These are phyloP conservation scores for Lagorchestes hirsutus DNA, from an alignment of 2,797 vertebrate species.

Conservation along the genomic window DNA sequence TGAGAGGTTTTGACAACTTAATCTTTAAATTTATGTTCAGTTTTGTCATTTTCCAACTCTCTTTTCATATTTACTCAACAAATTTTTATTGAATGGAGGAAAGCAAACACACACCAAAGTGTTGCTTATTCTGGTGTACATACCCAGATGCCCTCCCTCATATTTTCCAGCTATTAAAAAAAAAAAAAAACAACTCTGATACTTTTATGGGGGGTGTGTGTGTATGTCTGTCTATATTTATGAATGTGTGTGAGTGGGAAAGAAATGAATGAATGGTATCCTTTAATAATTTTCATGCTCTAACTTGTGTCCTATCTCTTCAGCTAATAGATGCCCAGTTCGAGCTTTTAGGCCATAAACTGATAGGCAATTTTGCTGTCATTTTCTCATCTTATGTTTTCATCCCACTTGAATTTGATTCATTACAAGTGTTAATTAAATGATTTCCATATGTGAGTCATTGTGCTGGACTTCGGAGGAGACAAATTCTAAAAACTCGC, in stretches of 20 bases:
- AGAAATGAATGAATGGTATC: not conserved
- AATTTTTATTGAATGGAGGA: not conserved
- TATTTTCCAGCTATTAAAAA: not conserved
- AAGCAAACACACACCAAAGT: not conserved
- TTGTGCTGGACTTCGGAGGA: not conserved
- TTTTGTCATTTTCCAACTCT: not conserved
- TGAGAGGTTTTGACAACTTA: not conserved
- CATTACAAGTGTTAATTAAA: not conserved
- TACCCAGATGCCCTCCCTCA: not conserved
- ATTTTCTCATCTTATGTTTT: too few relatives aligned
- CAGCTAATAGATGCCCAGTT: not conserved
- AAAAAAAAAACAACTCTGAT: not conserved
- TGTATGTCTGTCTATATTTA: too few relatives aligned
- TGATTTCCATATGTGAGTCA: not conserved
- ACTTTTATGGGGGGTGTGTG: not conserved
- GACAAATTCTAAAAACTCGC: not conserved
- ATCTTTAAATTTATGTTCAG: not conserved
- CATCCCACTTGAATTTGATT: not conserved
- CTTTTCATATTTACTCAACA: not conserved
- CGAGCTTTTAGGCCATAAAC: too few relatives aligned
- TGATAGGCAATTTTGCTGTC: too few relatives aligned
- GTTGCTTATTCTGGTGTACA: not conserved
- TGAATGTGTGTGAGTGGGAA: not conserved
- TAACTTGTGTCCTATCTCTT: not conserved
- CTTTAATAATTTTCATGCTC: not conserved